Evolutionary conservation across 2,888 invertebrate species (phyloP).

Genomic region (Athalia cordata): DNA sequence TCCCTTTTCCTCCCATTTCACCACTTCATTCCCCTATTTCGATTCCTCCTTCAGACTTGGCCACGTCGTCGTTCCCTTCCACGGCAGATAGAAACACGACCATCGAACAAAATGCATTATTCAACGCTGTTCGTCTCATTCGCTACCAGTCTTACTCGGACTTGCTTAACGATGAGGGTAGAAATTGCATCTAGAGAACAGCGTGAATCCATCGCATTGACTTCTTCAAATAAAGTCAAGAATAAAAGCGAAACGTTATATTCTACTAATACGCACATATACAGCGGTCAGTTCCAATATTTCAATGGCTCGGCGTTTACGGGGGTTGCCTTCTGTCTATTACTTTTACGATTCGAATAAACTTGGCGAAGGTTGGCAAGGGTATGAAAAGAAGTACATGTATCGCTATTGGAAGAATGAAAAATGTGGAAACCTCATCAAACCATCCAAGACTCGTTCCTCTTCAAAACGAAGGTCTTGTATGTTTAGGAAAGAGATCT

Average conservation of each 20-base stretch:
- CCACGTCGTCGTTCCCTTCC: slow-evolving; percentile 12
- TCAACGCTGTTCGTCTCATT: slow-evolving; percentile 49
- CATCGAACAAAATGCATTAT: slow-evolving; percentile 51
- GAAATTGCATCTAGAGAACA: slow-evolving; percentile 41
- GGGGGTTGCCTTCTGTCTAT: not conserved
- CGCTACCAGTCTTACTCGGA: slow-evolving; percentile 42
- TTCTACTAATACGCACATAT: not conserved
- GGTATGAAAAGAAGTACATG: not conserved
- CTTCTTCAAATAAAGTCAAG: not conserved
- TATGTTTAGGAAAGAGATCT: slow-evolving; percentile 36
- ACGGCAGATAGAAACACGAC: slow-evolving; percentile 40
- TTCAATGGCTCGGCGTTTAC: not conserved
- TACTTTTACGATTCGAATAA: slow-evolving; percentile 10
- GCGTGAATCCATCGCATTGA: slow-evolving; percentile 17
- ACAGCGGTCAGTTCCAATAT: slow-evolving; percentile 11
- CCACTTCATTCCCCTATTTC: too few relatives aligned
- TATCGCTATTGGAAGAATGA: not conserved
- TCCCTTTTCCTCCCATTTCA: not conserved
- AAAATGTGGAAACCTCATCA: slow-evolving; percentile 25
- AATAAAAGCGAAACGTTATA: slow-evolving; percentile 29
- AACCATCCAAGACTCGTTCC: slow-evolving; percentile 34
- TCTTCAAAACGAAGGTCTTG: slow-evolving; percentile 9
- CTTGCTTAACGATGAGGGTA: slow-evolving; percentile 41
- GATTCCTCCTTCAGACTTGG: slow-evolving; percentile 14
- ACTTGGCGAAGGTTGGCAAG: slow-evolving; percentile 2